Conservation (phyloP, 2,888 invertebrate species). For the Drosophila emarginata region DNA sequence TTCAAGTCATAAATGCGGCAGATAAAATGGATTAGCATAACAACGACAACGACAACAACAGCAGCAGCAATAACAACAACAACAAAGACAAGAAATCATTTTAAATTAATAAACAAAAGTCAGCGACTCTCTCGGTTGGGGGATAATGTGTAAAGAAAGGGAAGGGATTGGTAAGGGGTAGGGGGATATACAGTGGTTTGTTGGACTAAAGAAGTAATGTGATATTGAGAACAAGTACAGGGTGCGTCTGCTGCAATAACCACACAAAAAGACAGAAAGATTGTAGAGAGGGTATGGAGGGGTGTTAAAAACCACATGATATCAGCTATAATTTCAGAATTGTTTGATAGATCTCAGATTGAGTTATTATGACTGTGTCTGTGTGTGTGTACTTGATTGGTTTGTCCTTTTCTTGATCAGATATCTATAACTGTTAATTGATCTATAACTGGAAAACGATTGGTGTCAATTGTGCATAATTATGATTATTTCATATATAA, state of each 20-base stretch:
- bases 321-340: conserved; percentile 58
- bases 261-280: conserved; percentile 18
- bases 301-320: conserved; percentile 50
- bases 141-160: background rate
- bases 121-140: conserved; percentile 32
- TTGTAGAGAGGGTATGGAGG: conserved; percentile 9
- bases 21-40: conserved; percentile 45
- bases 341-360: conserved; percentile 19
- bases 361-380: conserved; percentile 3
- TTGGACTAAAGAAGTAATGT: conserved; percentile 33
- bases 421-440: conserved; percentile 15
- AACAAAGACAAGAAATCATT: conserved; percentile 17
- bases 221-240: conserved; percentile 70
- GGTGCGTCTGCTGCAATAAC: conserved; percentile 22
- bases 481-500: conserved; percentile 3
- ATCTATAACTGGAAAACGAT: background rate
- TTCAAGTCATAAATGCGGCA: conserved; percentile 33
- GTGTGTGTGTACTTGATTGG: conserved; percentile 16
- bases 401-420: conserved; percentile 18
- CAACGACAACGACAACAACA: conserved; percentile 22
- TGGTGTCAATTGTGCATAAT: conserved; percentile 8
- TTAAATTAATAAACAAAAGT: conserved; percentile 52
- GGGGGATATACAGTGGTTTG: too few species aligned
- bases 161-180: background rate
- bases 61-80: background rate